A percentile compares a stretch with the other conserved stretches of the same genome.
phyloP scores from a whole-genome alignment of 2,797 vertebrate genomes.

The Galagoides demidoff region DNA sequence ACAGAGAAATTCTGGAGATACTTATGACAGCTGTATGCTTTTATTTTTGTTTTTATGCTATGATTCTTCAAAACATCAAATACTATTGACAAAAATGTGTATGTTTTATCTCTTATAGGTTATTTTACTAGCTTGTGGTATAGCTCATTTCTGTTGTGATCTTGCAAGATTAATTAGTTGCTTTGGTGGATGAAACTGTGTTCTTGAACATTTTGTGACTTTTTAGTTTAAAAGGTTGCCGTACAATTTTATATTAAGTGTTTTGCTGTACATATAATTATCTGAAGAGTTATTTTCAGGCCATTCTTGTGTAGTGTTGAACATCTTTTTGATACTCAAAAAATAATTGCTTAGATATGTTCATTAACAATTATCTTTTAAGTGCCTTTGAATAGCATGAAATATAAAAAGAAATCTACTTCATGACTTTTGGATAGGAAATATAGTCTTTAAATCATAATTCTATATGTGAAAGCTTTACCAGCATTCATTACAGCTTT shows the following conservation, averaged over 20 bases:
- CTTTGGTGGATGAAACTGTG: slow-evolving; percentile 31
- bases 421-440: slow-evolving; percentile 66
- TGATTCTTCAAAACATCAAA: slow-evolving; percentile 68
- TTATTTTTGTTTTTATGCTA: slow-evolving; percentile 71
- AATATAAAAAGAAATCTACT: slow-evolving; percentile 77
- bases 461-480: slow-evolving; percentile 23
- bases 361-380: slow-evolving; percentile 80
- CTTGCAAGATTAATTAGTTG: slow-evolving; percentile 74
- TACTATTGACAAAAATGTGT: slow-evolving; percentile 68
- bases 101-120: slow-evolving; percentile 48
- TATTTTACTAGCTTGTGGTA: slow-evolving; percentile 65
- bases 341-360: slow-evolving; percentile 79
- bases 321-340: slow-evolving; percentile 77
- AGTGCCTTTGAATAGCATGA: slow-evolving; percentile 78
- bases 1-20: slow-evolving; percentile 30
- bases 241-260: slow-evolving; percentile 77
- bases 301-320: slow-evolving; percentile 80
- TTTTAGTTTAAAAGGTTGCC: slow-evolving; percentile 79
- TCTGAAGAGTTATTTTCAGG: slow-evolving; percentile 80
- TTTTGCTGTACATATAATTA: slow-evolving; percentile 81
- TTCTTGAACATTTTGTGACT: slow-evolving; percentile 78
- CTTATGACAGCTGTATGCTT: slow-evolving; percentile 11
- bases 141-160: slow-evolving; percentile 63
- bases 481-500: too few species aligned
- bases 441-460: slow-evolving; percentile 61